phyloP scores from a whole-genome alignment of 1,140 invertebrate species.

The Magallana gigas region DNA sequence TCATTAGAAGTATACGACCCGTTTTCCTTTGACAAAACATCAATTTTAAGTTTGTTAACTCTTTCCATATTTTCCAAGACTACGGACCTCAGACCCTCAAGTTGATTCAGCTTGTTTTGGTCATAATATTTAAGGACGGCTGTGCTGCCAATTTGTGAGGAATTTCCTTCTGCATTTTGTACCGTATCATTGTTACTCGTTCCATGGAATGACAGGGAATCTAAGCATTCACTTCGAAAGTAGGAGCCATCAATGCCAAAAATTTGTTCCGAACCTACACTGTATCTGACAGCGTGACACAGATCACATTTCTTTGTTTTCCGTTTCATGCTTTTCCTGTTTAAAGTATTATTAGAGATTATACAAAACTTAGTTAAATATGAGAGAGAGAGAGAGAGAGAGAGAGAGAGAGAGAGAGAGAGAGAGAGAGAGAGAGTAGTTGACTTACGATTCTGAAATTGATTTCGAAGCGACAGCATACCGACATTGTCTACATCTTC shows the following conservation, averaged over 20 bases:
- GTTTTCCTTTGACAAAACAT: constrained; percentile 9
- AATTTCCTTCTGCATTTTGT: background rate
- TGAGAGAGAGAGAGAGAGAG: too few species aligned
- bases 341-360: background rate
- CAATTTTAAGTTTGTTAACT: constrained; percentile 3
- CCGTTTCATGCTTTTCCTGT: background rate
- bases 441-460: too few species aligned
- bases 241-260: background rate
- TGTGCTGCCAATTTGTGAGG: background rate
- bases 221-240: background rate
- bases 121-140: background rate
- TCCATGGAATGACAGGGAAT: background rate
- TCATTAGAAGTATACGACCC: background rate
- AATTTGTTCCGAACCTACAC: background rate
- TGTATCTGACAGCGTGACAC: background rate
- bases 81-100: background rate
- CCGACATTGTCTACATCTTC: too few species aligned
- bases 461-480: too few species aligned
- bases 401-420: too few species aligned
- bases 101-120: background rate
- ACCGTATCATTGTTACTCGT: background rate
- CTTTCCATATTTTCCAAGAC: constrained; percentile 3
- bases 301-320: background rate
- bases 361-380: too few species aligned
- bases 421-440: too few species aligned